phyloP scores from a whole-genome alignment of 2,797 vertebrate species.

The Allobates femoralis region DNA sequence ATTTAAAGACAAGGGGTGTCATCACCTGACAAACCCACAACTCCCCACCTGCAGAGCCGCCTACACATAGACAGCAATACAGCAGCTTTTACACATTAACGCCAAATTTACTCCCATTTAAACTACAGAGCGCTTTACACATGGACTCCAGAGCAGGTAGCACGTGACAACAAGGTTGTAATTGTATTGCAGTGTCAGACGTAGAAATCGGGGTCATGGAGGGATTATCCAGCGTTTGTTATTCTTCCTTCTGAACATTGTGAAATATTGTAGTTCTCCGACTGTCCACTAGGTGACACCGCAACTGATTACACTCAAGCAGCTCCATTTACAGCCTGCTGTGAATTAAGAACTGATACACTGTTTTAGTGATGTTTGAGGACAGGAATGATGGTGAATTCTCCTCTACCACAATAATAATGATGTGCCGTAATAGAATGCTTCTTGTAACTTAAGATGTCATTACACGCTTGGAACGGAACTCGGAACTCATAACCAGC shows the following conservation, averaged over 20 bases:
- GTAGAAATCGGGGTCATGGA: not conserved
- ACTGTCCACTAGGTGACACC: not conserved
- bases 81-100: no score
- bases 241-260: not conserved
- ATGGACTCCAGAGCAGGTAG: no score
- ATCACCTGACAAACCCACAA: no score
- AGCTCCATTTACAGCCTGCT: conserved; percentile 9
- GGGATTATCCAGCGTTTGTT: not conserved
- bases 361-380: not conserved
- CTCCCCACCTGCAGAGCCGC: no score
- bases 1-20: no score
- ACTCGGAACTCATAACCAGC: not conserved
- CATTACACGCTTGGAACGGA: not conserved
- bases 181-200: not conserved
- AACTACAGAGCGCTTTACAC: no score
- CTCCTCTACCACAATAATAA: not conserved
- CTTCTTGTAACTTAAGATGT: conserved; percentile 20
- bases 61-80: no score
- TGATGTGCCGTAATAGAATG: not conserved
- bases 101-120: no score
- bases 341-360: not conserved
- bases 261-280: not conserved
- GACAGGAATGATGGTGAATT: not conserved
- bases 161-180: no score
- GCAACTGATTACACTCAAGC: not conserved